Conservation (phyloP, 2,113 vertebrate species). For the Barnardius zonarius region DNA sequence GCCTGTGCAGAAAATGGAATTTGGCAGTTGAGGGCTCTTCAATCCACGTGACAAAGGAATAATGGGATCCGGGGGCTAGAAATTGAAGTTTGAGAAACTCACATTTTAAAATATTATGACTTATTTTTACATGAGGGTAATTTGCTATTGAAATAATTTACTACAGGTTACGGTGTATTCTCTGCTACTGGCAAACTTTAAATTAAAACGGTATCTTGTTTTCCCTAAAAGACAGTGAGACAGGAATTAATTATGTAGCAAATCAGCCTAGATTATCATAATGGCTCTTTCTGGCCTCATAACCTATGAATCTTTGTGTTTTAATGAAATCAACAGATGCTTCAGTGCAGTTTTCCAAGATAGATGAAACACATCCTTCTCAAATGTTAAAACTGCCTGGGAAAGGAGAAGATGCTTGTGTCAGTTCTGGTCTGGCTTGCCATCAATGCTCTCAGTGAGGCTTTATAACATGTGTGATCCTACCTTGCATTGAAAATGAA, state of each 20-base stretch:
- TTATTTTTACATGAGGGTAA: conserved; percentile 23
- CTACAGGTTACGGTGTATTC: not conserved
- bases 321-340: conserved; percentile 35
- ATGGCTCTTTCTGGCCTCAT: conserved; percentile 33
- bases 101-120: conserved; percentile 19
- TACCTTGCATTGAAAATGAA: not conserved
- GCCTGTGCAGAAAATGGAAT: conserved; percentile 30
- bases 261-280: conserved; percentile 42
- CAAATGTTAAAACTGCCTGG: not conserved
- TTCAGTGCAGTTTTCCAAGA: not conserved
- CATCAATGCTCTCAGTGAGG: not conserved
- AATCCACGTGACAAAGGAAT: not conserved
- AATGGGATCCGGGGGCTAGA: not conserved
- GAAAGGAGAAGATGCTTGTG: not conserved
- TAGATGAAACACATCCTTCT: not conserved
- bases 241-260: conserved; percentile 46
- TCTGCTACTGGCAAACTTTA: conserved; percentile 26
- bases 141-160: conserved; percentile 39
- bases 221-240: conserved; percentile 26
- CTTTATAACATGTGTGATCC: not conserved
- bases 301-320: conserved; percentile 26
- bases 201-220: conserved; percentile 40
- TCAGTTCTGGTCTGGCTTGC: not conserved
- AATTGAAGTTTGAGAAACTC: not conserved
- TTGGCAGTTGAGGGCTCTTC: not conserved